A percentile compares a stretch with the other conserved stretches of the same genome.
Evolutionary conservation across 1,140 invertebrate species (phyloP).

Genomic region (Zaprionus inermis): DNA sequence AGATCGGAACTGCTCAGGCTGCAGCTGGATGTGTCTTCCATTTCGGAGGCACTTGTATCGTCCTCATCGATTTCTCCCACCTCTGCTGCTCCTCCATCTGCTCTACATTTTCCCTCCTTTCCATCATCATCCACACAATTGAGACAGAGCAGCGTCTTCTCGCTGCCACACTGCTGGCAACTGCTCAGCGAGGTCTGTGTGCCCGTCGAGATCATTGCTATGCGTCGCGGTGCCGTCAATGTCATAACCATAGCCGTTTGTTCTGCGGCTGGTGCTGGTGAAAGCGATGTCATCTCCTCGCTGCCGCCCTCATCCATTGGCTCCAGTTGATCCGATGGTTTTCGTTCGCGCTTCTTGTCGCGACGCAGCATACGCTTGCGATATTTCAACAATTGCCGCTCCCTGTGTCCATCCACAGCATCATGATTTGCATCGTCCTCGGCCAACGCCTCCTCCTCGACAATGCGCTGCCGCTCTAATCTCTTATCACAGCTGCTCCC

Average conservation of each 20-base stretch:
- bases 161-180: slow-evolving; percentile 75
- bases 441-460: not conserved
- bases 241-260: slow-evolving; percentile 38
- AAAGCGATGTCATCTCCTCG: not conserved
- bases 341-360: slow-evolving; percentile 75
- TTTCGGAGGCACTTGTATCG: slow-evolving; percentile 60
- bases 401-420: slow-evolving; percentile 68
- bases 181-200: slow-evolving; percentile 77
- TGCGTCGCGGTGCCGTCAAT: slow-evolving; percentile 40
- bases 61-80: slow-evolving; percentile 16
- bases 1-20: slow-evolving; percentile 73
- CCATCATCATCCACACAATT: slow-evolving; percentile 51
- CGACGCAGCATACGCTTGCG: slow-evolving; percentile 79
- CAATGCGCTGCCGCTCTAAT: slow-evolving; percentile 1
- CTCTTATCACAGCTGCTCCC: slow-evolving; percentile 66
- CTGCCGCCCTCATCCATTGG: slow-evolving; percentile 66
- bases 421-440: slow-evolving; percentile 27
- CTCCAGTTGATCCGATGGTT: slow-evolving; percentile 45
- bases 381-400: slow-evolving; percentile 80
- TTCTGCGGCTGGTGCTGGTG: not conserved
- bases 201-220: slow-evolving; percentile 82
- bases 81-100: not conserved
- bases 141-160: slow-evolving; percentile 78
- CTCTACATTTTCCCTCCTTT: not conserved
- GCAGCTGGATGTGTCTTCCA: slow-evolving; percentile 70